Conservation (phyloP, 2,888 invertebrate species). For the Ecliptopera silaceata region DNA sequence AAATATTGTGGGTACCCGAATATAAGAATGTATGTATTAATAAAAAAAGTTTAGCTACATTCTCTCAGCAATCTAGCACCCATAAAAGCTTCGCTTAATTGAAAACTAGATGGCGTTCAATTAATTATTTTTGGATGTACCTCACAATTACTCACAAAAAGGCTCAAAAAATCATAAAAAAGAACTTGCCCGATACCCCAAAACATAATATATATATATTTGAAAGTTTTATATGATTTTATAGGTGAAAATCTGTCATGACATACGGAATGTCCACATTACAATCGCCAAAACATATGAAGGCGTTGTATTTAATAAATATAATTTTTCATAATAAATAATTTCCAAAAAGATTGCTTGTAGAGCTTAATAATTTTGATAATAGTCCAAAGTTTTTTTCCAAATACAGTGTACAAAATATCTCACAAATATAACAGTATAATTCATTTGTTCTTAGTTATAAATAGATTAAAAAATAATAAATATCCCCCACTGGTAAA, state of each 20-base stretch:
- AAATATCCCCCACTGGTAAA: constrained; percentile 23
- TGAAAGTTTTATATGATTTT: constrained; percentile 54
- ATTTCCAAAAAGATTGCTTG: constrained; percentile 25
- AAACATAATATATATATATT: constrained; percentile 21
- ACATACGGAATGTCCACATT: constrained; percentile 44
- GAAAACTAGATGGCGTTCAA: no score
- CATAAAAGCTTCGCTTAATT: no score
- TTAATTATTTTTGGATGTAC: constrained; percentile 1
- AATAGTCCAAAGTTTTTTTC: constrained; percentile 14
- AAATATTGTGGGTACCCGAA: no score
- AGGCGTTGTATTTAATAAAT: constrained; percentile 56
- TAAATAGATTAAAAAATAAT: constrained; percentile 6
- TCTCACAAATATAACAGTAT: constrained; percentile 4
- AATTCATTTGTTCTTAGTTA: constrained; percentile 18
- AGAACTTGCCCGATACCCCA: constrained; percentile 24
- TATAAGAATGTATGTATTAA: no score
- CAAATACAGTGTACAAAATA: constrained; percentile 15
- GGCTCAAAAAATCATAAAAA: constrained; percentile 31
- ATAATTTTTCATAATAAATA: constrained; percentile 33
- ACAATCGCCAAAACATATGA: constrained; percentile 77
- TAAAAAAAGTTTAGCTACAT: background rate
- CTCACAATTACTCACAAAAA: constrained; percentile 34
- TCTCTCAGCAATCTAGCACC: no score
- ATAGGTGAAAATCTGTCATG: constrained; percentile 63
- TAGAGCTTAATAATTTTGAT: constrained; percentile 25